Conservation (phyloP, 2,888 invertebrate species). For the Drosophila histrio region DNA sequence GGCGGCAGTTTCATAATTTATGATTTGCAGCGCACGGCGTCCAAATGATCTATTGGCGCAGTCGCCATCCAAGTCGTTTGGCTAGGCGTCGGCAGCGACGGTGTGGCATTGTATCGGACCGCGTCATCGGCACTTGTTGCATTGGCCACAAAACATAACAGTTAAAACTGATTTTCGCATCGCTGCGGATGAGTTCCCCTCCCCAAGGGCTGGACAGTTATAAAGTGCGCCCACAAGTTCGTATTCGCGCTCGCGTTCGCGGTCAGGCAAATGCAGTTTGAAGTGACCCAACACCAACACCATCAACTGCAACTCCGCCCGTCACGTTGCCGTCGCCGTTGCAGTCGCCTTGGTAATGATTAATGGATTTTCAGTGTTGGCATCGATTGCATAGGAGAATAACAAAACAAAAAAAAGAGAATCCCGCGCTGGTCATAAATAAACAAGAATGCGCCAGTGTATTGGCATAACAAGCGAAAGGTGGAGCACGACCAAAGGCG, state of each 20-base stretch:
- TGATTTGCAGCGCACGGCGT: constrained; percentile 74
- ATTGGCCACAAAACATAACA: constrained; percentile 56
- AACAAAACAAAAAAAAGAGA: neutral
- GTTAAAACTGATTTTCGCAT: constrained; percentile 64
- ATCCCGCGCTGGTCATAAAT: constrained; percentile 43
- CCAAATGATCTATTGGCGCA: constrained; percentile 71
- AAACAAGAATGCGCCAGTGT: constrained; percentile 37
- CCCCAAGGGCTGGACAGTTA: constrained; percentile 56
- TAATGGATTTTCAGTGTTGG: constrained; percentile 61
- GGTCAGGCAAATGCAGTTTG: constrained; percentile 36
- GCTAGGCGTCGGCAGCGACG: constrained; percentile 12
- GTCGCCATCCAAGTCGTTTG: constrained; percentile 46
- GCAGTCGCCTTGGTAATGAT: constrained; percentile 39
- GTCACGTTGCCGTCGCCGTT: constrained; percentile 12
- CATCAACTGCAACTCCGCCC: neutral
- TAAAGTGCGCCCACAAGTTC: constrained; percentile 65
- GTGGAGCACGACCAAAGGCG: constrained; percentile 36
- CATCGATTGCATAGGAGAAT: constrained; percentile 40
- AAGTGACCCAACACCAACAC: constrained; percentile 48
- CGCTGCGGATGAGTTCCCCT: constrained; percentile 10
- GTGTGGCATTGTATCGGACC: constrained; percentile 7
- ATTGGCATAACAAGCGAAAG: constrained; percentile 47
- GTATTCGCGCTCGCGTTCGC: constrained; percentile 29
- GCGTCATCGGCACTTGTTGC: constrained; percentile 59
- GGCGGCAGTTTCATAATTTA: constrained; percentile 62